Percentiles rank a stretch among this genome's conserved stretches.
Evolutionary conservation across 2,797 vertebrate genomes (phyloP).

Genomic region (Cynopterus sphinx): DNA sequence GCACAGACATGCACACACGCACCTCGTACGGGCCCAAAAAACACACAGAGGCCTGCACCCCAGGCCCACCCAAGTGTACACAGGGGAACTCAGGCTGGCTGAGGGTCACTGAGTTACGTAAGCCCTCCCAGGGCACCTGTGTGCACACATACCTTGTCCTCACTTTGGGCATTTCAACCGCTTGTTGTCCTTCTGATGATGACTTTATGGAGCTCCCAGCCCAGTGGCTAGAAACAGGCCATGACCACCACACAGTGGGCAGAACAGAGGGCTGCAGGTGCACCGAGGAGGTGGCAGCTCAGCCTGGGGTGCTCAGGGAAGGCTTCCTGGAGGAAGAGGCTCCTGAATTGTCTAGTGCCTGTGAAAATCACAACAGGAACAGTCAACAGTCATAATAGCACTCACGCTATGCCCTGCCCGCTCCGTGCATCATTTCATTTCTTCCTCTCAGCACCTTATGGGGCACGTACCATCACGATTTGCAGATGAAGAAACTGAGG

Average conservation of each 20-base stretch:
- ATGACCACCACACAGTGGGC: too few relatives aligned
- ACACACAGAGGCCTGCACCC: background rate
- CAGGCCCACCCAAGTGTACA: background rate
- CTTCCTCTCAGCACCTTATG: background rate
- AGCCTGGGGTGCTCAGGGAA: background rate
- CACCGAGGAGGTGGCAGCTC: background rate
- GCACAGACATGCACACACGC: background rate
- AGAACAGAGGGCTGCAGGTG: background rate
- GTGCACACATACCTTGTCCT: background rate
- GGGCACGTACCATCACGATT: too few relatives aligned
- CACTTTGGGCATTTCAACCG: too few relatives aligned
- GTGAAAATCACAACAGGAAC: background rate
- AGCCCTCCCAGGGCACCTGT: background rate
- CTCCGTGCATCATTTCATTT: background rate
- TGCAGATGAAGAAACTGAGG: background rate
- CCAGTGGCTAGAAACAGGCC: background rate
- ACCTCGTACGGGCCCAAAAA: fast-evolving
- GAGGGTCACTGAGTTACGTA: too few relatives aligned
- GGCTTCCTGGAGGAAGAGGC: constrained; percentile 1
- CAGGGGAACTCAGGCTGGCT: background rate
- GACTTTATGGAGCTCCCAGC: background rate
- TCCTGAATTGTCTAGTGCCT: background rate
- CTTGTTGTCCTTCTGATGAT: background rate
- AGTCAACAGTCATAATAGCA: background rate
- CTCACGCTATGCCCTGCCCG: background rate